Percentiles rank a stretch among this genome's conserved stretches.
Conservation (phyloP, 2,888 invertebrate genomes). For the Oligia latruncula region DNA sequence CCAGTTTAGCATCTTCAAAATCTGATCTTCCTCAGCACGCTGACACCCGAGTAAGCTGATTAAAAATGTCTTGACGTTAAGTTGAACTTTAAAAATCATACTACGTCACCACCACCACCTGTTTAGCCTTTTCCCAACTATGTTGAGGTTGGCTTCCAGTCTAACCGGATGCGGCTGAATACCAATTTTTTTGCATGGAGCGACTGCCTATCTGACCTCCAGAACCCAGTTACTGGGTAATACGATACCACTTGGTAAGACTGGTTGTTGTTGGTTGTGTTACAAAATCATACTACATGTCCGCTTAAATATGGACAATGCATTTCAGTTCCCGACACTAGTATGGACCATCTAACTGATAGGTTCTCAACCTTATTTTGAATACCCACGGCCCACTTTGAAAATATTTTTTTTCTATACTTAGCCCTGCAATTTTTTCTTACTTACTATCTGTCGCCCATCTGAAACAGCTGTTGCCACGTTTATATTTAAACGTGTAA, state of each 20-base stretch:
- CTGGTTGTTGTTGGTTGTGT: too few relatives aligned
- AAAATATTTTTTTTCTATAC: neutral
- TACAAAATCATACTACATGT: neutral
- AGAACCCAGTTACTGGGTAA: too few relatives aligned
- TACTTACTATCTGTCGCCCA: neutral
- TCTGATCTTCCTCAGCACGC: neutral
- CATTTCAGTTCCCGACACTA: neutral
- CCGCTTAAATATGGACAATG: neutral
- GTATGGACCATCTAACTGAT: neutral
- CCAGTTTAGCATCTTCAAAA: neutral
- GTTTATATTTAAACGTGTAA: neutral
- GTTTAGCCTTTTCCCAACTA: too few relatives aligned
- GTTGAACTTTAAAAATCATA: neutral
- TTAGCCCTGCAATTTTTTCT: neutral
- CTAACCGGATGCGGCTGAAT: too few relatives aligned
- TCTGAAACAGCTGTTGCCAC: neutral
- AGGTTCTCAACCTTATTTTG: neutral
- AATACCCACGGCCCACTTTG: neutral
- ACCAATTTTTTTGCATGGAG: too few relatives aligned
- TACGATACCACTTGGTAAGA: too few relatives aligned
- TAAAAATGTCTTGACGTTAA: conserved; percentile 4
- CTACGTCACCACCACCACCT: neutral
- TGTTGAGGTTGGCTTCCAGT: too few relatives aligned
- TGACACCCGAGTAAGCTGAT: neutral
- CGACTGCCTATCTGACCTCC: too few relatives aligned